A percentile compares a stretch with the other conserved stretches of the same genome.
These are phyloP conservation scores for Euwallacea fornicatus DNA, from an alignment of 1,140 invertebrate genomes.

Conservation along the genomic window DNA sequence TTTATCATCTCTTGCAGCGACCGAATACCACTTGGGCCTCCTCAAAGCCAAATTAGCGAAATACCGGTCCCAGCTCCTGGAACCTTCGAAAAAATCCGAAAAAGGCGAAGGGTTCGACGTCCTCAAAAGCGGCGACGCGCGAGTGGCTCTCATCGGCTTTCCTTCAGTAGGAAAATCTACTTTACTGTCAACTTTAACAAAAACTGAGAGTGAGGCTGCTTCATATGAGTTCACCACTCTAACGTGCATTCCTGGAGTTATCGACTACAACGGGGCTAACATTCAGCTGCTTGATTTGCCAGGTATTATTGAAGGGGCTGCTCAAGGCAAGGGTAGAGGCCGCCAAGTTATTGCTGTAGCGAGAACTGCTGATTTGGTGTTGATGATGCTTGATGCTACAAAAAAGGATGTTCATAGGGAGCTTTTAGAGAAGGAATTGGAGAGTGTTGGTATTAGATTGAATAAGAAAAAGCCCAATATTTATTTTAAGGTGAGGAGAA, in stretches of 20 bases:
- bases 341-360: constrained; percentile 93
- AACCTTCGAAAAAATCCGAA: constrained; percentile 92
- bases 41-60: constrained; percentile 99
- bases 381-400: constrained; percentile 99
- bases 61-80: constrained; percentile 91
- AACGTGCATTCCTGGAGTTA: constrained; percentile 99
- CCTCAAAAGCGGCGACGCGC: constrained; percentile 97
- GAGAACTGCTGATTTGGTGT: constrained; percentile 90
- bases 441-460: constrained; percentile 93
- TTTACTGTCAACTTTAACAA: constrained; percentile 87
- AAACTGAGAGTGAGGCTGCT: constrained; percentile 93
- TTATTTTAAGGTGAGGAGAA: constrained; percentile 84
- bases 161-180: constrained; percentile 97
- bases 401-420: constrained; percentile 93
- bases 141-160: constrained; percentile 97
- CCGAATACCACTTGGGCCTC: constrained; percentile 98
- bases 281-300: constrained; percentile 98
- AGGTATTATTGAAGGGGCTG: constrained; percentile 96
- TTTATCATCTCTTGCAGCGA: constrained; percentile 67
- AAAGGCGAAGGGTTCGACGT: constrained; percentile 99
- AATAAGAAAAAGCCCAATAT: constrained; percentile 96
- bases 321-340: constrained; percentile 88
- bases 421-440: constrained; percentile 90
- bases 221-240: constrained; percentile 99
- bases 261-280: constrained; percentile 97